Evolutionary conservation across 2,888 invertebrate genomes (phyloP).

Genomic region (Cerastoderma edule): DNA sequence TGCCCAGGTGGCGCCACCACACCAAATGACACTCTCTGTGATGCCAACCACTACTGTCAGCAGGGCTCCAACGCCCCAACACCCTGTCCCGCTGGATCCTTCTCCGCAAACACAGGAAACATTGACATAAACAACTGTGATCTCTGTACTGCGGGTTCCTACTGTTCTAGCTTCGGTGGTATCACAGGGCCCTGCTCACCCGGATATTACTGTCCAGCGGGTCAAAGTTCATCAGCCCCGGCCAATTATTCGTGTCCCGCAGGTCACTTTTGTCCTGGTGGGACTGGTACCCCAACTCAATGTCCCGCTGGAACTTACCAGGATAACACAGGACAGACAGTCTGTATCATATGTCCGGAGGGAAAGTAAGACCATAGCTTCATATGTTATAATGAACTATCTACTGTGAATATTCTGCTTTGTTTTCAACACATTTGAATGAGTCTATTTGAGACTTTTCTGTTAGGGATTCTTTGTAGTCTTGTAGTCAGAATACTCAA

Average conservation of each 20-base stretch:
- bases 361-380: slow-evolving; percentile 74
- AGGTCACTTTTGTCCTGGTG: slow-evolving; percentile 80
- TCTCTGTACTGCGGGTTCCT: slow-evolving; percentile 78
- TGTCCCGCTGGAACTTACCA: slow-evolving; percentile 79
- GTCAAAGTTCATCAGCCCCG: slow-evolving; percentile 91
- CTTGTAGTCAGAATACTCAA: too few relatives aligned
- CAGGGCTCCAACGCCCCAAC: slow-evolving; percentile 73
- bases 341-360: slow-evolving; percentile 77
- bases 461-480: too few relatives aligned
- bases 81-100: slow-evolving; percentile 80
- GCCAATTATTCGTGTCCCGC: slow-evolving; percentile 77
- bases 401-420: too few relatives aligned
- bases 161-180: slow-evolving; percentile 77
- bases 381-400: too few relatives aligned
- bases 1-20: slow-evolving; percentile 75
- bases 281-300: slow-evolving; percentile 70
- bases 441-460: too few relatives aligned
- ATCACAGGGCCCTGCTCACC: slow-evolving; percentile 78
- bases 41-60: slow-evolving; percentile 77
- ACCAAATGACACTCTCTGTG: slow-evolving; percentile 76
- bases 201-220: slow-evolving; percentile 94
- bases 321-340: slow-evolving; percentile 72
- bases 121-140: slow-evolving; percentile 74
- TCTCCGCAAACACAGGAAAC: slow-evolving; percentile 74
- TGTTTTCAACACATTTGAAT: too few relatives aligned